Evolutionary conservation across 2,113 vertebrate genomes (phyloP).

Genomic region (Nanger granti): DNA sequence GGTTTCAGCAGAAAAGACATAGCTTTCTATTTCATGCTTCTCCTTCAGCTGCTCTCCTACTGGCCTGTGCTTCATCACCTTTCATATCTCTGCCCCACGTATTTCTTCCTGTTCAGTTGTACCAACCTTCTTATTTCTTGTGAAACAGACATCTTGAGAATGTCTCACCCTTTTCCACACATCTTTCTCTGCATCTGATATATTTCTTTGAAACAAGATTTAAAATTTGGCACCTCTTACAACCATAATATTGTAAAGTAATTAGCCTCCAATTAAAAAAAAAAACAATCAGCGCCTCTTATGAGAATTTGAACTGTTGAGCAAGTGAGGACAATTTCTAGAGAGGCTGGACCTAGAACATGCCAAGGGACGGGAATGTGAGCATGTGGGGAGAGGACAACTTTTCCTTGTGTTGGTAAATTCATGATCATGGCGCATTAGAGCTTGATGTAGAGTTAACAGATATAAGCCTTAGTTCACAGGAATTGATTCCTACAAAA

Average conservation of each 20-base stretch:
- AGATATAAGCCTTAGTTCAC: neutral
- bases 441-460: neutral
- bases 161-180: neutral
- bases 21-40: neutral
- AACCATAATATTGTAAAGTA: neutral
- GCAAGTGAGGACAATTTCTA: neutral
- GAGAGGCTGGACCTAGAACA: neutral
- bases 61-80: neutral
- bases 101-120: neutral
- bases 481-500: neutral
- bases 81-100: neutral
- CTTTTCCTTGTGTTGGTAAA: neutral
- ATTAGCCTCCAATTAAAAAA: neutral
- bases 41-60: neutral
- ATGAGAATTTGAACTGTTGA: neutral
- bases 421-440: neutral
- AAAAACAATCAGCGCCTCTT: neutral
- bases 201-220: neutral
- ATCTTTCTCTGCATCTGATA: neutral
- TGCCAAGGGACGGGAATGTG: neutral
- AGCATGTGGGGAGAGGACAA: neutral
- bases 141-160: neutral
- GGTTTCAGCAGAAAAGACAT: neutral
- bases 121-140: neutral
- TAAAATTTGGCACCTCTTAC: neutral